Evolutionary conservation across 2,888 invertebrate species (phyloP), one percentile per base, ranked within the genome.

Genomic region (Chironomus riparius): DNA sequence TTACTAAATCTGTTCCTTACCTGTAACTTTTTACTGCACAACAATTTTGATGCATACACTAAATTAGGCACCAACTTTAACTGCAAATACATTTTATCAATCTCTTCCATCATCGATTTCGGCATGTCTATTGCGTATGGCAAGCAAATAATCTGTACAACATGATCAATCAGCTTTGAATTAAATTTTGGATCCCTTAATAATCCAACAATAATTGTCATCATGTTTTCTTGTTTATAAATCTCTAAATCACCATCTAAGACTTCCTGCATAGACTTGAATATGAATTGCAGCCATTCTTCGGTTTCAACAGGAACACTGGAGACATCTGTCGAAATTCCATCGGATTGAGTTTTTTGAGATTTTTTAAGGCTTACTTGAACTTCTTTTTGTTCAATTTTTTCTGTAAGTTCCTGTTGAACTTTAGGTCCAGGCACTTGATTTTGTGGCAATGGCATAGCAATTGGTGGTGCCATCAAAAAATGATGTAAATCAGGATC

Each of bases 231-330:
- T 81, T 93, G 91, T 21, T 89, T 87, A 4, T 94, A 84, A 2
- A 91, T 91, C 79, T 90, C 90, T 15, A 92, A 86, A 82, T 93
- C 93, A 0, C 92, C 92, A 76, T 90, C 89, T 85, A 94, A 88
- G 13, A 93, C 88, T 85, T 94, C 95, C 81, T 91, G 91, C 83
- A 93, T 92, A 15, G 92, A 92, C 12, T 90, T 89, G 80, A 92
- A 89, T 0, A 95, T 83, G 82, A 94, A 95, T 0, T 91, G 93
- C 78, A 93, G 86, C 94, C 94, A 94, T 83, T 95, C 94, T 78
- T 94, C 94, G 78, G 92, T 88, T 82, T 94, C 93, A 77, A 94
- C 91, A 3, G 91, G 90, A 2, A 88, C 86, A 65, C 87, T 88
- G 0, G 84, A 84, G 78, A 86, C 86, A 79, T 86, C 86, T 76